Percentiles rank a stretch among this genome's conserved stretches.
phyloP scores from a whole-genome alignment of 2,113 vertebrate species.

The Perccottus glenii region DNA sequence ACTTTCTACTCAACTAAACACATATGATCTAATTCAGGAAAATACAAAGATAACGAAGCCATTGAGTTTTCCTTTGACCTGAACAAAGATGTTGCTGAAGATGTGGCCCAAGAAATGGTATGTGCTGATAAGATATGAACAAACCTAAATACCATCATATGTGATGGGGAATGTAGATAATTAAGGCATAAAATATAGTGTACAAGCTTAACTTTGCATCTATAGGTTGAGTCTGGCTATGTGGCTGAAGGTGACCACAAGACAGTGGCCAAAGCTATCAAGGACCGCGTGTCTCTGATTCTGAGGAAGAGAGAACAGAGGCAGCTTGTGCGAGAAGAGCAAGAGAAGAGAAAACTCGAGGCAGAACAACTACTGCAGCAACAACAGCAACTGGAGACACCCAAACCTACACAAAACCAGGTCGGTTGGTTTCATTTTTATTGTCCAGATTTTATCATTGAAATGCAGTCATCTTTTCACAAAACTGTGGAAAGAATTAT shows the following conservation, averaged over 20 bases:
- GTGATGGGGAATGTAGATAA: neutral
- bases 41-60: slow-evolving; percentile 99
- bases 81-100: slow-evolving; percentile 94
- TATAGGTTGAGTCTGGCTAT: slow-evolving; percentile 96
- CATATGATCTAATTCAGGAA: slow-evolving; percentile 80
- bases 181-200: neutral
- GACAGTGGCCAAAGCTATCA: slow-evolving; percentile 99
- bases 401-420: neutral
- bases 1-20: neutral
- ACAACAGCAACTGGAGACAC: neutral
- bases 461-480: no score
- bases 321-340: slow-evolving; percentile 91
- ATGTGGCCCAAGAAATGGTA: slow-evolving; percentile 99
- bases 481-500: neutral
- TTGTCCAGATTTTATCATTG: no score
- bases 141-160: neutral
- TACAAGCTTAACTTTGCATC: neutral
- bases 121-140: neutral
- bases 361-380: slow-evolving; percentile 52
- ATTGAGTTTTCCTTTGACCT: slow-evolving; percentile 99
- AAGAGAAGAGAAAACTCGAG: slow-evolving; percentile 90
- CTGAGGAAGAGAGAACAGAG: slow-evolving; percentile 93
- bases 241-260: slow-evolving; percentile 98
- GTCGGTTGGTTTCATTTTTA: neutral
- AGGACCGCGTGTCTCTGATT: slow-evolving; percentile 96